These are phyloP conservation scores for Andrena flavipes DNA, from an alignment of 2,888 invertebrate species.

Conservation along the genomic window DNA sequence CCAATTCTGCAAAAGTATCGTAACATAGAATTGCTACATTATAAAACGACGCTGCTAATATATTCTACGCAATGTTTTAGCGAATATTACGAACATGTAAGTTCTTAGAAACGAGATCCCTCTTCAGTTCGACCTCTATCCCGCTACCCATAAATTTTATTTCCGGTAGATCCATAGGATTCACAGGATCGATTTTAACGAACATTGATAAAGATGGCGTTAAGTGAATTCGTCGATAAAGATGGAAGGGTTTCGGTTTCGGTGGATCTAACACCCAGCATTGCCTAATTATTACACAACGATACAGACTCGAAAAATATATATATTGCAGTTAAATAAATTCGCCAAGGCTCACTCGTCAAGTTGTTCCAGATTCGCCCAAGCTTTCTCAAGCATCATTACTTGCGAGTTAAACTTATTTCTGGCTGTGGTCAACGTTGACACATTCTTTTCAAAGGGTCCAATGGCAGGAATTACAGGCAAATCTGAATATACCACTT, in stretches of 20 bases:
- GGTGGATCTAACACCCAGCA: conserved; percentile 81
- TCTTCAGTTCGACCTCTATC: conserved; percentile 74
- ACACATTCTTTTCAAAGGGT: conserved; percentile 67
- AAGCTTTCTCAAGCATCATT: conserved; percentile 71
- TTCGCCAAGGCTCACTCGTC: conserved; percentile 74
- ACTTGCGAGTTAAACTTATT: conserved; percentile 73
- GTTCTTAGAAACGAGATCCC: conserved; percentile 71
- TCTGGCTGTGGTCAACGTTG: conserved; percentile 68
- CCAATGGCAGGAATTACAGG: conserved; percentile 72
- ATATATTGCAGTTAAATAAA: conserved; percentile 11
- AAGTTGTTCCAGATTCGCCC: conserved; percentile 76
- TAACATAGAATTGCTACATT: conserved; percentile 2
- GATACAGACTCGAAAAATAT: neutral
- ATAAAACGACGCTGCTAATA: neutral
- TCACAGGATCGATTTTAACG: conserved; percentile 76
- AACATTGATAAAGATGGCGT: conserved; percentile 77
- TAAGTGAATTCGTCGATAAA: conserved; percentile 80
- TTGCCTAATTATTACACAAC: conserved; percentile 69
- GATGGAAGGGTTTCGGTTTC: conserved; percentile 78
- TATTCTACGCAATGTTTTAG: neutral
- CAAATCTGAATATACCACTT: conserved; percentile 74
- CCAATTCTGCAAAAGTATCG: conserved; percentile 76
- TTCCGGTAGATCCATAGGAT: conserved; percentile 74
- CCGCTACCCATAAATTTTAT: conserved; percentile 80
- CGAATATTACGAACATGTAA: conserved; percentile 67